Evolutionary conservation across 2,797 vertebrate genomes (phyloP).

Genomic region (Danio kyathit): DNA sequence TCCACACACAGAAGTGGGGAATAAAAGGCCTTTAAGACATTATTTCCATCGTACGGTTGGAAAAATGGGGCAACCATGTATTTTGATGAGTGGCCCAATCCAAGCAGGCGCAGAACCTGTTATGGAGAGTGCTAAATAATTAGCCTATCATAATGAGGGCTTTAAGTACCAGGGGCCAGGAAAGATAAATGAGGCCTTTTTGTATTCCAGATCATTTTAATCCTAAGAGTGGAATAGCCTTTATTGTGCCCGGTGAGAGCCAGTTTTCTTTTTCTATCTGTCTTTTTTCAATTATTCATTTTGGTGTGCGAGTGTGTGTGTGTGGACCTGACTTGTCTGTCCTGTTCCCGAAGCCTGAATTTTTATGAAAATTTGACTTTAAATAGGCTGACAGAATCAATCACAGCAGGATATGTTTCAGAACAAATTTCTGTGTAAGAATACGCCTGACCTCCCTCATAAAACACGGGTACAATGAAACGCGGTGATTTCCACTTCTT

Average conservation of each 20-base stretch:
- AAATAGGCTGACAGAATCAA: constrained; percentile 47
- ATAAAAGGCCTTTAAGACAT: constrained; percentile 50
- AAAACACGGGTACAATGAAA: constrained; percentile 14
- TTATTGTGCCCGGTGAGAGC: constrained; percentile 8
- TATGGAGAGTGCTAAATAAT: constrained; percentile 63
- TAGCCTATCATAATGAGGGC: constrained; percentile 63
- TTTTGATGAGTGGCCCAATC: constrained; percentile 33
- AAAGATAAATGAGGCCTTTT: constrained; percentile 46
- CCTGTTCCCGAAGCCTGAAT: constrained; percentile 40
- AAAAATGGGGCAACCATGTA: constrained; percentile 28
- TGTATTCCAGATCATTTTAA: constrained; percentile 40
- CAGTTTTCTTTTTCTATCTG: constrained; percentile 17
- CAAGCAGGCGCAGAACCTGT: constrained; percentile 35
- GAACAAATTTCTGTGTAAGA: constrained; percentile 16
- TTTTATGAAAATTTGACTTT: constrained; percentile 48
- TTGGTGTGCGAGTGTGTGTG: neutral
- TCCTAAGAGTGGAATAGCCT: constrained; percentile 23
- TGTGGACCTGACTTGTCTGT: constrained; percentile 30
- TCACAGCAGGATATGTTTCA: constrained; percentile 28
- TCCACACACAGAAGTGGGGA: constrained; percentile 3
- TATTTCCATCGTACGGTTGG: constrained; percentile 32
- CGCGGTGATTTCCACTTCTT: neutral
- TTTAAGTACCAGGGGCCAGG: constrained; percentile 42
- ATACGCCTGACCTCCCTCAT: constrained; percentile 30
- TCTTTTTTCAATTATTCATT: constrained; percentile 25